These are phyloP conservation scores for Temnothorax curvispinosus DNA, from an alignment of 1,140 invertebrate species.

Conservation along the genomic window DNA sequence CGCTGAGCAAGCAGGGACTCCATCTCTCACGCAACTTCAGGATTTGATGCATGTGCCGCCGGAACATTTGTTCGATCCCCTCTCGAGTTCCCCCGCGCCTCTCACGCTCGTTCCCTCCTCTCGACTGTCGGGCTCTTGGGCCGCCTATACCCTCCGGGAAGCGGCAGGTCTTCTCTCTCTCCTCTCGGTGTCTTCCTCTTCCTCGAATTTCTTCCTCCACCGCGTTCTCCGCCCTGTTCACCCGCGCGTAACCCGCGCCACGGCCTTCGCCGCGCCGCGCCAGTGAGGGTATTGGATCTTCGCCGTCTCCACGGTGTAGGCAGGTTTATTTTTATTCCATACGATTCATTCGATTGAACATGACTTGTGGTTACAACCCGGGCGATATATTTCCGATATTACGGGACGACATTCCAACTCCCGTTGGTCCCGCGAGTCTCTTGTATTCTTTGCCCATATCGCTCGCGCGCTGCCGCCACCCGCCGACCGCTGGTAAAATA, in stretches of 20 bases:
- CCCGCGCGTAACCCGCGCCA: not conserved
- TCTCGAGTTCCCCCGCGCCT: not conserved
- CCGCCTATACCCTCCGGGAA: not conserved
- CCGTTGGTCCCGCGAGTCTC: slow-evolving; percentile 71
- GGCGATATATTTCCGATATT: slow-evolving; percentile 83
- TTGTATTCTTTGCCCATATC: slow-evolving; percentile 76
- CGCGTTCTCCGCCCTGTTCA: not conserved
- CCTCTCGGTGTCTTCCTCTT: slow-evolving; percentile 35
- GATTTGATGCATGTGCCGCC: slow-evolving; percentile 65
- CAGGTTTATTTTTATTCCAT: slow-evolving; percentile 83
- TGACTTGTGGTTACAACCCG: slow-evolving; percentile 81
- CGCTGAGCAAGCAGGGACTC: slow-evolving; percentile 64
- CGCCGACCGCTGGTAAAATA: slow-evolving; percentile 63
- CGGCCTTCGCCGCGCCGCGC: not conserved
- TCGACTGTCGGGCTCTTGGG: not conserved
- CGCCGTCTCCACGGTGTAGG: slow-evolving; percentile 68
- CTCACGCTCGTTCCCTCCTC: not conserved
- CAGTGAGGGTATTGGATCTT: slow-evolving; percentile 62
- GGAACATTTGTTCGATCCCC: slow-evolving; percentile 68
- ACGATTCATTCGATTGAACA: slow-evolving; percentile 84
- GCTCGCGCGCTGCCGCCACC: slow-evolving; percentile 37
- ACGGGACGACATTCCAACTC: slow-evolving; percentile 79
- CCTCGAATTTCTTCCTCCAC: slow-evolving; percentile 48
- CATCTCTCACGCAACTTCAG: slow-evolving; percentile 67
- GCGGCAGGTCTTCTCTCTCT: not conserved